These are phyloP conservation scores for Zaprionus tsacasi DNA, from an alignment of 1,140 invertebrate genomes.

Conservation along the genomic window DNA sequence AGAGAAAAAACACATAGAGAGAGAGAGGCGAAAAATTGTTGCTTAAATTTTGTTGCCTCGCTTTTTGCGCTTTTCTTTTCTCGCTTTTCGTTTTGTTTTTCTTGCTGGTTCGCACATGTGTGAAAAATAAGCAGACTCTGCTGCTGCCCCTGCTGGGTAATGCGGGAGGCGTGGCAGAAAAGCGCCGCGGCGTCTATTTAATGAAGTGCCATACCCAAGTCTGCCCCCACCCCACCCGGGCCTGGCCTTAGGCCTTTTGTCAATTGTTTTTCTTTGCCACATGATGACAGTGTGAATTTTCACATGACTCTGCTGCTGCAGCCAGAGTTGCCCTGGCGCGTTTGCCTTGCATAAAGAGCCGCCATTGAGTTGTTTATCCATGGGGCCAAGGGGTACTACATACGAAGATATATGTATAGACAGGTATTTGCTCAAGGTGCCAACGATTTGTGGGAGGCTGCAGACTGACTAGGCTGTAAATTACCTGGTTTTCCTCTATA, in stretches of 20 bases:
- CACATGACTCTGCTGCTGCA: slow-evolving; percentile 49
- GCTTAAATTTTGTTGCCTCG: slow-evolving; percentile 58
- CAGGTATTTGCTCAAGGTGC: slow-evolving; percentile 31
- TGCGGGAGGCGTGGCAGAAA: slow-evolving; percentile 70
- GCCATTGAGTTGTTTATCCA: slow-evolving; percentile 35
- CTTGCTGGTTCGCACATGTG: slow-evolving; percentile 68
- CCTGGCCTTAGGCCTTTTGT: slow-evolving; percentile 35
- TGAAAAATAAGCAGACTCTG: slow-evolving; percentile 72
- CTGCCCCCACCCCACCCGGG: slow-evolving; percentile 18
- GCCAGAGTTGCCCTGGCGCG: slow-evolving; percentile 10
- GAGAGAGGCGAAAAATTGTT: slow-evolving; percentile 50
- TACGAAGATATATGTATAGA: too few species aligned
- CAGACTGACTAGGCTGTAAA: slow-evolving; percentile 13
- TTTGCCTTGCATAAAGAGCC: slow-evolving; percentile 29
- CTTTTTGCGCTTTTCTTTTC: slow-evolving; percentile 35
- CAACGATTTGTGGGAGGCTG: slow-evolving; percentile 21
- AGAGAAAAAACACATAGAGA: slow-evolving; percentile 16
- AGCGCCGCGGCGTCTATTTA: slow-evolving; percentile 77
- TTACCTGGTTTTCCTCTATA: background rate
- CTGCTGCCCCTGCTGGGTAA: slow-evolving; percentile 44
- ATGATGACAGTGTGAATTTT: slow-evolving; percentile 69
- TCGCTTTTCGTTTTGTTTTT: background rate
- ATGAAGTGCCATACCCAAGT: slow-evolving; percentile 68
- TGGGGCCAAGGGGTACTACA: background rate
- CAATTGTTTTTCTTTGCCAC: slow-evolving; percentile 44